Base-by-base conservation (phyloP, 1,140 invertebrate genomes). In the Bombus superbus region DNA sequence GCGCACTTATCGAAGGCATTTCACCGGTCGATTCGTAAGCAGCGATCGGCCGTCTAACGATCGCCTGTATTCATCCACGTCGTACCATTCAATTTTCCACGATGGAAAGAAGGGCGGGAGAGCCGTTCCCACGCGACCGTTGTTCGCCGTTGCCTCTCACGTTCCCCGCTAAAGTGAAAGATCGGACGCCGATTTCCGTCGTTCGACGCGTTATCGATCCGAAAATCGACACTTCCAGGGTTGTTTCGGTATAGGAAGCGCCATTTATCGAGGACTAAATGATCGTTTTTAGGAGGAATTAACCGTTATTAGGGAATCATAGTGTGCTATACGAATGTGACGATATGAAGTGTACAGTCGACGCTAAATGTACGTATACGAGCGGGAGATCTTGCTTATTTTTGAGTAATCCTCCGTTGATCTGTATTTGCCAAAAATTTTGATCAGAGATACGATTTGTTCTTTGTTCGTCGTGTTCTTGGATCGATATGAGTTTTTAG, bases 51-150 rank as follows among this genome's bases (percentile, higher is more conserved):
- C 59, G 76, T 44, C 66, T 88, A 89, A 89, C 89, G 83, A 90
- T 91, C 86, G 87, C 75, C 86, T 88, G 86, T 87, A 75, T 73
- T 90, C 78, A 76, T 85, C 78, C 86, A 38, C 84, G 38, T 83
- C 81, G 83, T 90, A 91, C 80, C 88, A 85, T 93, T 93, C 88
- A 92, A 92, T 92, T 93, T 92, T 89, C 86, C 87, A 77, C 22
- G 85, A 72, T 72, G 74, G 57, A 74, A 81, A 78, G 81, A 81
- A 73, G 80, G 64, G 42, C 44, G 75, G 69, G 28, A 62, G 79
- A 85, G 73, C 79, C 35, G 90, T 93, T 92, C 89, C 90, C 91
- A 92, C 88, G 91, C 87, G 90, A 87, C 83, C 62, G 32, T 87
- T 87, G 79, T 47, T 57, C 74, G 40, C 38, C 64, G 32, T 62